A percentile compares a stretch with the other conserved stretches of the same genome.
phyloP scores from a whole-genome alignment of 2,113 vertebrate species.

The Eurystomus gularis region DNA sequence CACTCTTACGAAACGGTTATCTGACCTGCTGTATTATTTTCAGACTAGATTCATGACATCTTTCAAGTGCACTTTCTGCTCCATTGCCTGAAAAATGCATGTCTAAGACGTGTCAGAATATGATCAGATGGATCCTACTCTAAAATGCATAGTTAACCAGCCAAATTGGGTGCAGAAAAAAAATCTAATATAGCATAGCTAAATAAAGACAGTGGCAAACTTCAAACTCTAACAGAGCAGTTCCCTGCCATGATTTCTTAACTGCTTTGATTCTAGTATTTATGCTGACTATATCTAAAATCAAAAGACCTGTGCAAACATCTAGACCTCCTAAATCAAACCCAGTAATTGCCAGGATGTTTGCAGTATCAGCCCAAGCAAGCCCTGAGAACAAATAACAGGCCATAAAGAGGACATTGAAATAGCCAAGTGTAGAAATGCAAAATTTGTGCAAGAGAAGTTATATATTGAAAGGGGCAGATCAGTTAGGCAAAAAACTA shows the following conservation, averaged over 20 bases:
- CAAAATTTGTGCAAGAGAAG: background rate
- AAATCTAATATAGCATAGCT: background rate
- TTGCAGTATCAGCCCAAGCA: background rate
- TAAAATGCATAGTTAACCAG: background rate
- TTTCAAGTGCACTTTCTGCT: background rate
- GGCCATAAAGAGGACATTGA: background rate
- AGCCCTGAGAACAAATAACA: background rate
- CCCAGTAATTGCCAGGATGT: background rate
- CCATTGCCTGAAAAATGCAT: background rate
- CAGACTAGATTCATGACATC: background rate
- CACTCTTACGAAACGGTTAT: background rate
- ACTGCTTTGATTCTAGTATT: background rate
- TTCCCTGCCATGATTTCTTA: background rate
- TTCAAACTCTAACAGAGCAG: background rate
- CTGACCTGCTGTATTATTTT: background rate
- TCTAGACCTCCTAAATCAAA: constrained; percentile 22
- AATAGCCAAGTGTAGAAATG: background rate
- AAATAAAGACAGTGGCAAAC: background rate
- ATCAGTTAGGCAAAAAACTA: background rate
- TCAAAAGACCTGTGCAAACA: background rate
- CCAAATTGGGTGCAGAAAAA: background rate
- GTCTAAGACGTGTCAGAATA: background rate
- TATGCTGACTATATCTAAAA: background rate
- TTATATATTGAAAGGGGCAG: background rate
- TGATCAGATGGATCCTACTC: background rate